Conservation (phyloP, 2,888 invertebrate genomes). For the Biston betularia region DNA sequence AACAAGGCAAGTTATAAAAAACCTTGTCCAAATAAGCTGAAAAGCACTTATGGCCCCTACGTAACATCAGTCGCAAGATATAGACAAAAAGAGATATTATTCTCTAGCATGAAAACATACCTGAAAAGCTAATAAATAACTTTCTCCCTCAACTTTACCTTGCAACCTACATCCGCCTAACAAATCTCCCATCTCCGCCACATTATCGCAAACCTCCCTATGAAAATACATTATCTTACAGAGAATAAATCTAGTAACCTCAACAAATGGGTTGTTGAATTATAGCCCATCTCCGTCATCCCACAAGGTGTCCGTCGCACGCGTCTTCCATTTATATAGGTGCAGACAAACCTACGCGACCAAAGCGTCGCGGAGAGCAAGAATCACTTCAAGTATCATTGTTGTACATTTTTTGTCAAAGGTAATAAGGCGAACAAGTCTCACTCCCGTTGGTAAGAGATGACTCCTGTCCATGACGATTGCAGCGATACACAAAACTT, state of each 20-base stretch:
- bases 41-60: too few relatives aligned
- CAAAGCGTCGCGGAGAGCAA: not conserved
- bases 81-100: not conserved
- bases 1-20: too few relatives aligned
- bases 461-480: too few relatives aligned
- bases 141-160: conserved; percentile 8
- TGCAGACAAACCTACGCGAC: conserved; percentile 1
- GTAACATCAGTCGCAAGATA: too few relatives aligned
- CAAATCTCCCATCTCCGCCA: conserved; percentile 20
- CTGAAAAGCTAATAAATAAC: conserved; percentile 5
- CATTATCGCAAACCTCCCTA: conserved; percentile 14
- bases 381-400: not conserved
- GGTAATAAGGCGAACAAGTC: too few relatives aligned
- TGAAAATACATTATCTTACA: conserved; percentile 24
- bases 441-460: too few relatives aligned
- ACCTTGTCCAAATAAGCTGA: too few relatives aligned
- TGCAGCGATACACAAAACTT: too few relatives aligned
- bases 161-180: conserved; percentile 4
- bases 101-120: not conserved
- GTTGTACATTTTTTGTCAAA: too few relatives aligned
- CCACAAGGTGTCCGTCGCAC: conserved; percentile 44
- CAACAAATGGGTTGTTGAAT: conserved; percentile 29
- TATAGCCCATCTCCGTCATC: conserved; percentile 41
- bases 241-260: conserved; percentile 30
- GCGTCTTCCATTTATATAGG: conserved; percentile 43